Evolutionary conservation across 2,797 vertebrate genomes (phyloP).

Genomic region (Parauchenoglanis punctatus): DNA sequence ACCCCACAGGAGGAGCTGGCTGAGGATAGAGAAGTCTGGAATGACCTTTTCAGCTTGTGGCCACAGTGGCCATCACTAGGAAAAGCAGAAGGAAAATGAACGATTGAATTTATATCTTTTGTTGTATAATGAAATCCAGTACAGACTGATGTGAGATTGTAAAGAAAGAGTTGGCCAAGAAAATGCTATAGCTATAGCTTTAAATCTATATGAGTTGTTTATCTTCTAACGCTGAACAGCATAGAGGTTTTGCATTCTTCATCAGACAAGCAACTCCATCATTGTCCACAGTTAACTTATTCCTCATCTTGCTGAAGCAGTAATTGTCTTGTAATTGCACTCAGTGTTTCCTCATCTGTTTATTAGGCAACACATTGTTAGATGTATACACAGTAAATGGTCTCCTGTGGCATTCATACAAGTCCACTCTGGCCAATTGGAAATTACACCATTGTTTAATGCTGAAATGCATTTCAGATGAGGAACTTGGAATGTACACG

Average conservation of each 20-base stretch:
- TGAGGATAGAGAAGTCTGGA: background rate
- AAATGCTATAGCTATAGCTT: background rate
- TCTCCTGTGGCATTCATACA: background rate
- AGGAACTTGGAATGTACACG: background rate
- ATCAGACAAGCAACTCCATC: background rate
- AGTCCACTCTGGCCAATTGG: background rate
- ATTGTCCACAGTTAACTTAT: background rate
- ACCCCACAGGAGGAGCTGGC: background rate
- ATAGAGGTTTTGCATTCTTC: background rate
- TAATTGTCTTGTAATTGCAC: background rate
- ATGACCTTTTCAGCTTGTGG: background rate
- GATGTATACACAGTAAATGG: conserved; percentile 9
- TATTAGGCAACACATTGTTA: conserved; percentile 17
- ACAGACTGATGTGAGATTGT: background rate
- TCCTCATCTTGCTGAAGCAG: background rate
- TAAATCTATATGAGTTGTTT: background rate
- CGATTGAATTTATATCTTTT: background rate
- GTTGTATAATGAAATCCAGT: background rate
- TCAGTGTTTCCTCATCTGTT: background rate
- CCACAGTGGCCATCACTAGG: background rate
- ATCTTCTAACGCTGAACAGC: background rate
- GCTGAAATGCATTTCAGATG: background rate
- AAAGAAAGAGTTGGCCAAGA: background rate
- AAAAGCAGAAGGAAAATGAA: background rate
- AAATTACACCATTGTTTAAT: background rate